These are phyloP conservation scores for Aphelocoma californica DNA, from an alignment of 2,797 vertebrate genomes.

Conservation along the genomic window DNA sequence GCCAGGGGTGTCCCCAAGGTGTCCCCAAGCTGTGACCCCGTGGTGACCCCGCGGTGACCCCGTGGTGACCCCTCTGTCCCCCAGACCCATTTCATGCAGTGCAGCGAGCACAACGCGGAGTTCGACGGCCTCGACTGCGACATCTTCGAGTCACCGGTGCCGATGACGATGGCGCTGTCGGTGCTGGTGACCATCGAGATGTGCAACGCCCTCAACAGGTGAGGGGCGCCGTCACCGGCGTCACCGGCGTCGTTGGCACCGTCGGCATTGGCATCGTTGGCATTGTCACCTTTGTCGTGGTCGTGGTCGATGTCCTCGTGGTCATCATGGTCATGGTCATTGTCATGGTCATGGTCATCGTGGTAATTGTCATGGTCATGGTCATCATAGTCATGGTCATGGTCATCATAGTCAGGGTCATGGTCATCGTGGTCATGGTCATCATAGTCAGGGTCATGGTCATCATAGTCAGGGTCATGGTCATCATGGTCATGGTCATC, in stretches of 20 bases:
- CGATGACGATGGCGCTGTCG: not conserved
- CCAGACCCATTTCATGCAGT: not conserved
- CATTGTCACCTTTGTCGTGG: too few species aligned
- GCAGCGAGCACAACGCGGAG: not conserved
- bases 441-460: too few species aligned
- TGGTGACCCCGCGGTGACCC: too few species aligned
- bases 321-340: too few species aligned
- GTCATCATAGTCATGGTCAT: not conserved
- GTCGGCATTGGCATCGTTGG: not conserved
- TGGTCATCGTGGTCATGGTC: not conserved
- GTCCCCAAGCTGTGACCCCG: not conserved
- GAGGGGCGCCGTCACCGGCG: not conserved
- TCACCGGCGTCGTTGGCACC: not conserved
- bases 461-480: too few species aligned
- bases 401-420: not conserved
- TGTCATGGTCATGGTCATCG: too few species aligned
- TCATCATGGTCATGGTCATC: not conserved
- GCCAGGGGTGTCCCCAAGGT: not conserved
- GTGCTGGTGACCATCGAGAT: not conserved
- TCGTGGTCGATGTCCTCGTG: too few species aligned
- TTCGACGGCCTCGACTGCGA: not conserved
- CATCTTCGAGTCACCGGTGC: not conserved
- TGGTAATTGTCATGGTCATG: too few species aligned
- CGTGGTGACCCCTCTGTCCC: not conserved
- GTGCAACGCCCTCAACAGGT: not conserved